Conservation (phyloP, 2,797 vertebrate species). For the Sibirionetta formosa region DNA sequence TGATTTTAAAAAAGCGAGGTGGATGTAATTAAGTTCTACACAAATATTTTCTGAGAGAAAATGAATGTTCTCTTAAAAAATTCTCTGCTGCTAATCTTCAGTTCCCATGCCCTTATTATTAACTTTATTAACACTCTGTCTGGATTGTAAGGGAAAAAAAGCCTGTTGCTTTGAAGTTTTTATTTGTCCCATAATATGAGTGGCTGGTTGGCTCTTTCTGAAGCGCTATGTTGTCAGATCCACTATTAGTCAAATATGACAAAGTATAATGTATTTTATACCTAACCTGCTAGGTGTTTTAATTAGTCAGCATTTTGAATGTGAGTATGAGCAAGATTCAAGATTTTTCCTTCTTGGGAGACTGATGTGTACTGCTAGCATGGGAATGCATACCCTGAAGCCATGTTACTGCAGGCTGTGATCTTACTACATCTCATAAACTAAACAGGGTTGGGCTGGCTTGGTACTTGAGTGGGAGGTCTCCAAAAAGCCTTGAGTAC, state of each 20-base stretch:
- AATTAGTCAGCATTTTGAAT: neutral
- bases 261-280: neutral
- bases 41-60: neutral
- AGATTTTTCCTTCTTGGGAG: neutral
- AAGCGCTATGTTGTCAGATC: neutral
- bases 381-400: neutral
- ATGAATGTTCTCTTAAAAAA: neutral
- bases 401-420: neutral
- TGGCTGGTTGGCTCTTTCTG: neutral
- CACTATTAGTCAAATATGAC: neutral
- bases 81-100: neutral
- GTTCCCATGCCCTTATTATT: neutral
- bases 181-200: neutral
- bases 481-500: accelerated
- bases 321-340: neutral
- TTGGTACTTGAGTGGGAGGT: neutral
- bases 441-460: neutral
- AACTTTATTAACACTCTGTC: constrained; percentile 32
- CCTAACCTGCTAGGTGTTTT: neutral
- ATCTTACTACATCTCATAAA: neutral
- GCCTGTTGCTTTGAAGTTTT: constrained; percentile 38
- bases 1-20: neutral
- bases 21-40: neutral
- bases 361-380: neutral
- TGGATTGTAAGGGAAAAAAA: constrained; percentile 4